A percentile compares a stretch with the other conserved stretches of the same genome.
Evolutionary conservation across 2,797 vertebrate genomes (phyloP).

Genomic region (Pangasius mekongensis): DNA sequence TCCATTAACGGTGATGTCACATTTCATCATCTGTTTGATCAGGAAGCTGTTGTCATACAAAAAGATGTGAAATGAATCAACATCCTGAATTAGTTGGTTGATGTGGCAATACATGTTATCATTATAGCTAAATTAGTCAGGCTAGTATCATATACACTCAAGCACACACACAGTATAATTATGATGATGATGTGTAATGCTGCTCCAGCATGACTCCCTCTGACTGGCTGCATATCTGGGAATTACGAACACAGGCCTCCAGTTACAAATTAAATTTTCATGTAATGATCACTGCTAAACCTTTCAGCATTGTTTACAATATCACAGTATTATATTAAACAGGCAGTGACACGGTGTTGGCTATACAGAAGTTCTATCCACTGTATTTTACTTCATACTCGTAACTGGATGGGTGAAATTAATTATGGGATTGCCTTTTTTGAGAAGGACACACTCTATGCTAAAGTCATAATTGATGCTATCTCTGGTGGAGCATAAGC

Average conservation of each 20-base stretch:
- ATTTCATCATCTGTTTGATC: conserved; percentile 19
- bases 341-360: neutral
- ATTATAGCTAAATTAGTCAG: neutral
- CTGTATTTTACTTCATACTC: neutral
- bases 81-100: neutral
- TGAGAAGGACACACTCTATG: neutral
- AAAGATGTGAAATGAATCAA: neutral
- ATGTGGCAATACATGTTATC: neutral
- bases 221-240: neutral
- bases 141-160: neutral
- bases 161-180: conserved; percentile 1
- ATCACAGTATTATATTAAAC: neutral
- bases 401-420: neutral
- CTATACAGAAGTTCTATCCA: neutral
- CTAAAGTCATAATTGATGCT: neutral
- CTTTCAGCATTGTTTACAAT: neutral
- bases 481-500: neutral
- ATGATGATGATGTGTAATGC: conserved; percentile 22
- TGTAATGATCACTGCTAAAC: neutral
- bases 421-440: neutral
- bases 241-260: neutral
- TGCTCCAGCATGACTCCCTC: conserved; percentile 9
- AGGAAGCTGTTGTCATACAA: conserved; percentile 1
- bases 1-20: conserved; percentile 27
- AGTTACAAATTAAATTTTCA: neutral